Base-by-base conservation (phyloP, 2,888 invertebrate species). In the Resseliella maxima region DNA sequence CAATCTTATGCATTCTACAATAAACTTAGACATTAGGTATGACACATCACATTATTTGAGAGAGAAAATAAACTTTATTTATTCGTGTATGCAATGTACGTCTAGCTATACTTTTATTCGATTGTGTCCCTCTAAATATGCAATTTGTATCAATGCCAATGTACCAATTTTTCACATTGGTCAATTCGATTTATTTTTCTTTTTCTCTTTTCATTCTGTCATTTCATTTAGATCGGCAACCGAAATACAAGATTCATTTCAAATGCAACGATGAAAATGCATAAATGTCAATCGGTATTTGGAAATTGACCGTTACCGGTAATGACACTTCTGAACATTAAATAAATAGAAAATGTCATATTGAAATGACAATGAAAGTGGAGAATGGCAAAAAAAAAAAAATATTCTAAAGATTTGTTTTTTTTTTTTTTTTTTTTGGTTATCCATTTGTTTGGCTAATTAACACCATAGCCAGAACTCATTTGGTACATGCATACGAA, bases 1-100 rank as follows among this genome's bases (percentile, higher is more conserved):
- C 5, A 59, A 18, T 24, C 24, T 59, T 59, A 59, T 59, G 59
- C 59, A 59, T 24, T 59, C 5, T 24, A 59, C n/a, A 6, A 24
- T 3, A 59, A 59, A n/a, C 6, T n/a, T 27, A 59, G 59, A 27
- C 59, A 59, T 6, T 6, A 59, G 1, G 59, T 59, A 5, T 59
- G 59, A 59, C 59, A 59, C 59, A 59, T 50, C 50, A 50, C 24
- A 59, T 59, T 59, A 59, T 59, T 59, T 24, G 59, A 59, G n/a
- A n/a, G n/a, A n/a, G n/a, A n/a, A n/a, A n/a, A n/a, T n/a, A n/a
- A n/a, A n/a, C n/a, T 50, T 1, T 50, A 50, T 59, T 24, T 59
- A 6, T 59, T 24, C 1, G 12, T 24, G 59, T 59, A 59, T 59
- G 27, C 24, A 15, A 18, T 50, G 46, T 50, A 50, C 18, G 46